These are phyloP conservation scores for Synanthedon tipuliformis DNA, from an alignment of 2,888 invertebrate genomes.

Conservation along the genomic window DNA sequence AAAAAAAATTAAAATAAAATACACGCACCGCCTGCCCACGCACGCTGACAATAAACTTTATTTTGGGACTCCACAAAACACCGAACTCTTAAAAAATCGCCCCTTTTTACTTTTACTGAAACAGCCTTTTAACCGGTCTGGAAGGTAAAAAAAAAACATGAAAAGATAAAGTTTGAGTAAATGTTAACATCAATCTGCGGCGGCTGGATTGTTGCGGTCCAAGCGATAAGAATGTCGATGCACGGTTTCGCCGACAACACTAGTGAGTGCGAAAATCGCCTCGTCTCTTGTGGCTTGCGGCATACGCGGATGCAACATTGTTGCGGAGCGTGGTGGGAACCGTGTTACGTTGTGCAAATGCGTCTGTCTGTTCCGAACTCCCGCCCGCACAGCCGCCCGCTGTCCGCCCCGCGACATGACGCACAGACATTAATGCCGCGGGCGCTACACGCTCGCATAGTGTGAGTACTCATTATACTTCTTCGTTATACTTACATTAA, in stretches of 20 bases:
- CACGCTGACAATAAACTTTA: slow-evolving; percentile 52
- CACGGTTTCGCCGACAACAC: too few relatives aligned
- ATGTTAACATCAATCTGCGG: slow-evolving; percentile 21
- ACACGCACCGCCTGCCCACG: slow-evolving; percentile 25
- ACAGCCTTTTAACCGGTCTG: slow-evolving; percentile 36
- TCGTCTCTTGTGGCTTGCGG: neutral
- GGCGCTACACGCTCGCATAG: neutral
- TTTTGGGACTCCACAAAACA: slow-evolving; percentile 43
- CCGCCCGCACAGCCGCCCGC: neutral
- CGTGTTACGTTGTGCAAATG: neutral
- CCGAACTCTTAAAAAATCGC: slow-evolving; percentile 29
- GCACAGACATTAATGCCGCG: neutral
- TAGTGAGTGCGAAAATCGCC: too few relatives aligned
- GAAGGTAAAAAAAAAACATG: slow-evolving; percentile 28
- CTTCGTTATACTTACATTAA: neutral
- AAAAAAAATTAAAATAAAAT: neutral
- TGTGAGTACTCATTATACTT: neutral
- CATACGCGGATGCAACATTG: slow-evolving; percentile 5
- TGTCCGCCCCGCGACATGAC: neutral
- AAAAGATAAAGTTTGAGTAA: slow-evolving; percentile 24
- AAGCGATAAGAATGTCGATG: neutral
- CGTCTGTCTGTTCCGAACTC: neutral
- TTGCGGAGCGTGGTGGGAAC: slow-evolving; percentile 2
- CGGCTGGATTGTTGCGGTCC: neutral
- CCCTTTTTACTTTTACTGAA: slow-evolving; percentile 37